Conservation (phyloP, 1,140 invertebrate genomes). For the Chelonus insularis region DNA sequence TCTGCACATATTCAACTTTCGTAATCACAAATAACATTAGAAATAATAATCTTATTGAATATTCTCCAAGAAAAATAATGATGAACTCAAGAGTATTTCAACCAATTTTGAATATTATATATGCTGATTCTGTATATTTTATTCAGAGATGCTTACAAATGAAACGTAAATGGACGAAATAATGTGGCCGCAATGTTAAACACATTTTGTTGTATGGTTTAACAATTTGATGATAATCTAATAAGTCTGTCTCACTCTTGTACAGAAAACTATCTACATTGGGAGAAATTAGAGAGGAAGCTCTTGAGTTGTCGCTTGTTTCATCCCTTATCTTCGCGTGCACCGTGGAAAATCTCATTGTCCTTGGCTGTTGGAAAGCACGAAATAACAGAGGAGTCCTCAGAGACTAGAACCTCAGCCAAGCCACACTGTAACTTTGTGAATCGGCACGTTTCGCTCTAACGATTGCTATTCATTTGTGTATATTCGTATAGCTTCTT, state of each 20-base stretch:
- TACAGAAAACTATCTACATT: not conserved
- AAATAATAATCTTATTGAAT: too few relatives aligned
- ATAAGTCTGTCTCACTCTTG: not conserved
- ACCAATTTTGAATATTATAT: too few relatives aligned
- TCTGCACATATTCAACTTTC: not conserved
- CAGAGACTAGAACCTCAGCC: not conserved
- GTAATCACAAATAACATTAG: too few relatives aligned
- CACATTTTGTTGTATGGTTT: not conserved
- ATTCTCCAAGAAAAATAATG: too few relatives aligned
- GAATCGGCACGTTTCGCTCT: constrained; percentile 18
- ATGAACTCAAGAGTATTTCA: too few relatives aligned
- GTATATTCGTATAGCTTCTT: not conserved
- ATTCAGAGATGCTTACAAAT: not conserved
- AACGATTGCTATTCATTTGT: constrained; percentile 14
- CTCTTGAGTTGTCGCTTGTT: constrained; percentile 2
- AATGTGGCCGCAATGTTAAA: not conserved
- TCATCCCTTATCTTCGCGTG: constrained; percentile 7
- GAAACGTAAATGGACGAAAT: not conserved
- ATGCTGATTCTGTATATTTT: not conserved
- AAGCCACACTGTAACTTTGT: not conserved
- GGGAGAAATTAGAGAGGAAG: constrained; percentile 11
- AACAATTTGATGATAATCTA: not conserved
- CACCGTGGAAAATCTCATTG: constrained; percentile 10
- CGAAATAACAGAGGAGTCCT: not conserved
- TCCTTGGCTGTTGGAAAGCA: not conserved